Base-by-base conservation (phyloP, 1,140 invertebrate genomes). In the Goniozus legneri region DNA sequence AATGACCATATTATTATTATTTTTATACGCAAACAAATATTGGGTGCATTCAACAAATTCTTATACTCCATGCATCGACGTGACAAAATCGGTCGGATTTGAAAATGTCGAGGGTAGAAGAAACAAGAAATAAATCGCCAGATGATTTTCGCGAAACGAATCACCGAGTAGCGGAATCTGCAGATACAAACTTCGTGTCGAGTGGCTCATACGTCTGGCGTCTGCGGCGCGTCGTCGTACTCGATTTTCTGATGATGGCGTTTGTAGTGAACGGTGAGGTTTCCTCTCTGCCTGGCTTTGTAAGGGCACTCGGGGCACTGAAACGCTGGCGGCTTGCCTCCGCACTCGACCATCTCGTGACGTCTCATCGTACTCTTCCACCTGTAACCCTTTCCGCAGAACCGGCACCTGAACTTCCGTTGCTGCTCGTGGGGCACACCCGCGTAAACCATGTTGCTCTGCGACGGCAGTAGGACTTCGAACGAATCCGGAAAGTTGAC, bases 311-410 rank as follows among this genome's bases (percentile, higher is more conserved):
- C 82, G 1, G 88, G 87, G 54, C 89, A 91, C 19, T 87, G 84
- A 69, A 90, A 89, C 34, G 85, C 82, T 1, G 86, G 87, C 48
- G 87, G 84, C 65, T 91, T 89, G 42, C 88, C 88, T n/a, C 89
- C 88, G 69, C 89, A 92, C 69, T 91, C 89, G 49, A 91, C 88
- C 69, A 84, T 86, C 65, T 90, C 87, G 71, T 92, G 89, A 6
- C 87, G 79, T 0, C 86, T 79, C 78, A 89, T 79, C 42, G 87
- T 89, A 12, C 86, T 88, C 65, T 89, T 89, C 87, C 87, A 89
- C 56, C 87, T 78, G 64, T 90, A 90, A 18, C 84, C 79, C 64
- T 89, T 89, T 32, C 87, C 86, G 70, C 88, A 91, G 60, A 88
- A 85, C 34, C 85, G 76, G 61, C 88, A 90, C 18, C 85, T 80